Evolutionary conservation across 2,797 vertebrate genomes (phyloP), one percentile per base, ranked within the genome.

Genomic region (Falco berigora): DNA sequence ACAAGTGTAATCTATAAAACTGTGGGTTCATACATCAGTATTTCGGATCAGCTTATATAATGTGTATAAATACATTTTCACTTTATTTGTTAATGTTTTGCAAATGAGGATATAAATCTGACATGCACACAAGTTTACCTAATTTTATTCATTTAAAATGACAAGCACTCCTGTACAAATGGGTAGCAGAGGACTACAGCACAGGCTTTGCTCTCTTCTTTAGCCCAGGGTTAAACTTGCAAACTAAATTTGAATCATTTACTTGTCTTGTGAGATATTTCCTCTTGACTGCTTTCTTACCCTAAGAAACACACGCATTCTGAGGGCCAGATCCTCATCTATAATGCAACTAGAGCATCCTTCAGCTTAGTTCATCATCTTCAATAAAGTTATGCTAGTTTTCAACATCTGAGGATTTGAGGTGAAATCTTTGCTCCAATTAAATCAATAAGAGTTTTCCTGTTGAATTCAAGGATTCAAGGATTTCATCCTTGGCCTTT

Each of bases 1-100:
- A 94, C 83, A 96, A 87, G 75, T 92, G 68, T 80, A 92, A 95
- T 96, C 91, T 90, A 93, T 81, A 92, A 96, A 96, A 83, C 69
- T 73, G 24, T 69, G 64, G 75, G 86, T 92, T 87, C 88, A 80
- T 89, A 94, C 66, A 92, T 89, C 78, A 93, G 69, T 88, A 88
- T 95, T 95, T 96, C 0, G 0, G 62, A 97, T 83, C 69, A 53
- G 50, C 38, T 94, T 92, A 75, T 83, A 94, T 85, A 90, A 92
- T 38, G 72, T 67, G 36, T 69, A 82, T 86, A 95, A 96, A 95
- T 81, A 81, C 23, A 95, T 94, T 87, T 93, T 87, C 80, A 67
- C 42, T 85, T 94, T 92, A 91, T 92, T 96, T 96, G 84, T 91
- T 97, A 95, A 75, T 62, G 52, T 91, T 75, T 91, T 86, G 81